These are phyloP conservation scores for Drosophila malerkotliana DNA, from an alignment of 1,140 invertebrate genomes.

Conservation along the genomic window DNA sequence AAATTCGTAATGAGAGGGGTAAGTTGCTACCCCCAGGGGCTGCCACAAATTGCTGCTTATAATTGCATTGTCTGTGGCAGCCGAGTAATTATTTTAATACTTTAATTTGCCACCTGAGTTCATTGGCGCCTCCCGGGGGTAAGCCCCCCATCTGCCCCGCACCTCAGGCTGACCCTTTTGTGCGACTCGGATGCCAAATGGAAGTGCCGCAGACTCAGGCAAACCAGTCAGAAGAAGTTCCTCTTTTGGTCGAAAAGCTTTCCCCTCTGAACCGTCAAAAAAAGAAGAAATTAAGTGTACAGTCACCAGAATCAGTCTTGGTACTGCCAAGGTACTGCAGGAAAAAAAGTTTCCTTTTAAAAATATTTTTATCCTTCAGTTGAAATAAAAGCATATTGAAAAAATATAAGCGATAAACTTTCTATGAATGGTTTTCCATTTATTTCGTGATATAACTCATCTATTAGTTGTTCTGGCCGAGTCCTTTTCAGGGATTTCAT, in stretches of 20 bases:
- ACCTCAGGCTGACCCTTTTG: slow-evolving; percentile 29
- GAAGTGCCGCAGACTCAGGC: slow-evolving; percentile 59
- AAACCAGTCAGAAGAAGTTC: slow-evolving; percentile 62
- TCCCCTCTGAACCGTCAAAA: slow-evolving; percentile 5
- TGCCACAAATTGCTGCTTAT: slow-evolving; percentile 65
- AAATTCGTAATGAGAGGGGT: slow-evolving; percentile 8
- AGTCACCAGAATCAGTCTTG: slow-evolving; percentile 19
- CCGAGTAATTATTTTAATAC: slow-evolving; percentile 71
- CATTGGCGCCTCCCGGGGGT: slow-evolving; percentile 47
- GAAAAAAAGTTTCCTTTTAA: background rate
- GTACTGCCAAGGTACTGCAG: background rate
- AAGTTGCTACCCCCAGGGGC: slow-evolving; percentile 10
- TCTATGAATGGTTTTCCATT: no score
- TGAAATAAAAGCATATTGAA: background rate
- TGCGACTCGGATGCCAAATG: slow-evolving; percentile 53
- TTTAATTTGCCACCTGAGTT: slow-evolving; percentile 80
- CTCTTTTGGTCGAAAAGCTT: slow-evolving; percentile 44
- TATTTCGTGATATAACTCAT: slow-evolving; percentile 15
- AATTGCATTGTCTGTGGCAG: slow-evolving; percentile 70
- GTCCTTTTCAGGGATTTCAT: slow-evolving; percentile 57
- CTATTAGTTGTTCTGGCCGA: slow-evolving; percentile 26
- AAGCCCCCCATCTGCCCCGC: background rate
- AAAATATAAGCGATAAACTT: background rate
- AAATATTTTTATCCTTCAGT: no score
- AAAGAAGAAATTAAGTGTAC: slow-evolving; percentile 37